These are phyloP conservation scores for Xanthostigma xanthostigma DNA, from an alignment of 2,888 invertebrate genomes.

Conservation along the genomic window DNA sequence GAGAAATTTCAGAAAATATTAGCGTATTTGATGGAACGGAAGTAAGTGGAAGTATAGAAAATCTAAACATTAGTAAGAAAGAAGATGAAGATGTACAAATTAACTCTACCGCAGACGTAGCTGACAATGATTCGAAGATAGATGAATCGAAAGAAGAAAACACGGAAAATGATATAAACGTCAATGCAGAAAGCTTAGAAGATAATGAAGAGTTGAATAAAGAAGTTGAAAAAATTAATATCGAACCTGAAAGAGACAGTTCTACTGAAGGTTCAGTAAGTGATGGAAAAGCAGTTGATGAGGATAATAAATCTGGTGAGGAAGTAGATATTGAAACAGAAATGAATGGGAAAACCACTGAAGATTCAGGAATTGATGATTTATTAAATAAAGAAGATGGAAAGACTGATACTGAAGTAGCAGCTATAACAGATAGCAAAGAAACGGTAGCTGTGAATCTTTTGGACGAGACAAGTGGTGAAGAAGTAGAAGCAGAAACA, in stretches of 20 bases:
- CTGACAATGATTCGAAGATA: not conserved
- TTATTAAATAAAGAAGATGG: conserved; percentile 4
- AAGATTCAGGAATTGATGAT: conserved; percentile 3
- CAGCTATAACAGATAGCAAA: not conserved
- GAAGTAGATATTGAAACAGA: conserved; percentile 4
- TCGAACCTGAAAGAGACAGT: not conserved
- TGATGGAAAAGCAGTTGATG: conserved; percentile 8
- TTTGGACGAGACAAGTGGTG: not conserved
- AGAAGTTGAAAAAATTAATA: not conserved
- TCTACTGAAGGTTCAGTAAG: not conserved
- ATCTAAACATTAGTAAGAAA: no score
- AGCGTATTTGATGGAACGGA: conserved; percentile 4
- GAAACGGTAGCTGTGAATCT: not conserved
- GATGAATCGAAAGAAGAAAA: not conserved
- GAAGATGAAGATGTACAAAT: not conserved
- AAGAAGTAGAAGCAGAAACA: not conserved
- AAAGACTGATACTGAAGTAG: conserved; percentile 4
- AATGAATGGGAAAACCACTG: not conserved
- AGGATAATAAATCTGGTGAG: conserved; percentile 7
- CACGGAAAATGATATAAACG: not conserved
- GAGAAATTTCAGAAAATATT: conserved; percentile 1
- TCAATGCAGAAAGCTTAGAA: not conserved
- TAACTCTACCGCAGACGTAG: not conserved
- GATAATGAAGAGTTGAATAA: not conserved
- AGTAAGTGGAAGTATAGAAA: not conserved